phyloP scores from a whole-genome alignment of 1,140 invertebrate genomes.

The Trinorchestia longiramus region DNA sequence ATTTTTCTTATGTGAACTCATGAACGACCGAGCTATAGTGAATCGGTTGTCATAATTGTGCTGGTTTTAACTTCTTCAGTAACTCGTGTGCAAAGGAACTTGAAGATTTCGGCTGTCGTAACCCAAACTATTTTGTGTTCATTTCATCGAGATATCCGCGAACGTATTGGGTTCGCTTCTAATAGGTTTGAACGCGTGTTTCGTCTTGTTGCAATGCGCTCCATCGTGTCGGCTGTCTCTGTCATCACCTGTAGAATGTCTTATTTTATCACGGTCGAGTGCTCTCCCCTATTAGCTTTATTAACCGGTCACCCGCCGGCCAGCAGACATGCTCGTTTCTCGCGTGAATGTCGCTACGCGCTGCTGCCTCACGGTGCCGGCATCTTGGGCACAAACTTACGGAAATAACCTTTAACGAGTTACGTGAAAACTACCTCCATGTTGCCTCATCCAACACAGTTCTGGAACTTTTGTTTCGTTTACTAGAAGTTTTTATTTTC shows the following conservation, averaged over 20 bases:
- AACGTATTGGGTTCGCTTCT: not conserved
- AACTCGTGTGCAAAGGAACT: not conserved
- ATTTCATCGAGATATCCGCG: not conserved
- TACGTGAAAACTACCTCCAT: not conserved
- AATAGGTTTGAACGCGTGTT: not conserved
- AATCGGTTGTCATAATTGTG: not conserved
- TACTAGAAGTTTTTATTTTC: not conserved
- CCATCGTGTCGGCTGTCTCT: not conserved
- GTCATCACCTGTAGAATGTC: not conserved
- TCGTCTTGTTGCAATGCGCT: not conserved
- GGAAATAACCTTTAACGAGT: not conserved
- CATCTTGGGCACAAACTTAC: not conserved
- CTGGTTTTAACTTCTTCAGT: not conserved
- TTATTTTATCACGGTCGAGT: not conserved
- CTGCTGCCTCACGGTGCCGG: too few relatives aligned
- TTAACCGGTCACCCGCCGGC: not conserved
- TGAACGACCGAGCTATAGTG: not conserved
- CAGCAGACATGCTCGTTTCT: not conserved
- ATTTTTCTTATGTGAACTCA: not conserved
- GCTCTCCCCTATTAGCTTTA: not conserved
- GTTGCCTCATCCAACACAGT: not conserved
- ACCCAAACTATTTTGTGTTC: not conserved
- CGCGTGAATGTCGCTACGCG: not conserved
- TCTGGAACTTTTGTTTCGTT: not conserved
- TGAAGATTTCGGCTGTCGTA: not conserved